Base-by-base conservation (phyloP, 2,888 invertebrate genomes). In the Agonopterix arenella region DNA sequence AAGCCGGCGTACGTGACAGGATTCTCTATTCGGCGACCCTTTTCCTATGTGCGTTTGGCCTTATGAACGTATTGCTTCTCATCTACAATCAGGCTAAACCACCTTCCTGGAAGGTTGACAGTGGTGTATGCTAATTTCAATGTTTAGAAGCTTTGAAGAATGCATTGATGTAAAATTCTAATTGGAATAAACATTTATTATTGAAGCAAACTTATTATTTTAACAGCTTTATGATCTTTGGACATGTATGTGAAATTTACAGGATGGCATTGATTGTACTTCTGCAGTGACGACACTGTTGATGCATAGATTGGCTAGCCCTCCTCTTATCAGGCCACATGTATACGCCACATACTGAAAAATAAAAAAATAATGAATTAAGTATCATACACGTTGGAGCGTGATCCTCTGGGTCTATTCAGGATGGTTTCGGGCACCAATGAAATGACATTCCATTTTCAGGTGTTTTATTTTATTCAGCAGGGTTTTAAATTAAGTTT, bases 241-340 rank as follows among this genome's bases (percentile, higher is more conserved):
- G 36, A 97, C 96, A 89, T 96, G 95, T 70, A 97, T 96, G 73
- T 97, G 96, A 81, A 97, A 97, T 90, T 96, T 96, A 80, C 97
- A 97, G 4, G 94, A 95, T 18, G 98, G 98, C 93, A 98, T 95
- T 46, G 93, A 91, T 66, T 96, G 94, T 10, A 98, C 95, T 89
- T 98, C 98, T 4, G 98, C 98, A 11, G 98, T 98, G 1, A 99
- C 98, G 49, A 97, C 93, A 76, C 97, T 96, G 67, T 94, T 94
- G 56, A 98, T 95, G 52, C 98, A 98, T 55, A 99, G 91, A 88
- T 98, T 98, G 11, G 97, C 96, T 55, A 99, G 88, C 46, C 98
- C 97, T 38, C 99, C 99, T 70, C 99, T 91, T 49, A 99, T 93
- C 59, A 99, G 89, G 4, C 99, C 99, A 86, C 98, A 98, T 0